A percentile compares a stretch with the other conserved stretches of the same genome.
Conservation (phyloP, 2,888 invertebrate genomes). For the Amiota communis region DNA sequence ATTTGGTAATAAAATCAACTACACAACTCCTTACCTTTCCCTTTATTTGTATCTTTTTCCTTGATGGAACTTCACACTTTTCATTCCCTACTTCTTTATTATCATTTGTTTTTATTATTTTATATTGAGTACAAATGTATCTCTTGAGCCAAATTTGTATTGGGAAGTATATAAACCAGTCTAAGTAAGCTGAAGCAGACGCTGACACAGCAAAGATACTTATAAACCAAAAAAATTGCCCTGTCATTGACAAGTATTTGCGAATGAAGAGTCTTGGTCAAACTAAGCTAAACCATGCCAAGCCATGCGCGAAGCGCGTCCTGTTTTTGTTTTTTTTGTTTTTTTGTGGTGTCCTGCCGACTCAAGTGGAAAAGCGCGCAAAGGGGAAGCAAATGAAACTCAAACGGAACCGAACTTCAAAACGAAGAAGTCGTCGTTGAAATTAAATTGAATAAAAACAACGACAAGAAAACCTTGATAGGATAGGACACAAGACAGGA, state of each 20-base stretch:
- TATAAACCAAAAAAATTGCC: not conserved
- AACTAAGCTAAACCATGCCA: no score
- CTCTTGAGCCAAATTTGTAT: not conserved
- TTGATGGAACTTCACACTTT: slow-evolving; percentile 55
- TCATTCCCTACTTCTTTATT: slow-evolving; percentile 20
- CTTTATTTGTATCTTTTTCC: slow-evolving; percentile 13
- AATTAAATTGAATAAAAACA: slow-evolving; percentile 28
- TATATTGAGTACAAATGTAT: not conserved
- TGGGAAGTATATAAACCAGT: slow-evolving; percentile 10
- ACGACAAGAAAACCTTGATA: not conserved
- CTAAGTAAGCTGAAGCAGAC: not conserved
- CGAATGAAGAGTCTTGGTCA: no score
- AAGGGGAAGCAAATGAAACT: slow-evolving; percentile 5
- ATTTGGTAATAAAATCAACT: not conserved
- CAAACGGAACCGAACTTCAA: not conserved
- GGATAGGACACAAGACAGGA: not conserved
- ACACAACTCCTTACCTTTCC: slow-evolving; percentile 18
- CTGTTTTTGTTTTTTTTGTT: not conserved
- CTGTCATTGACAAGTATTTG: not conserved
- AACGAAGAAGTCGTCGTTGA: not conserved
- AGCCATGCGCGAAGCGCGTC: no score
- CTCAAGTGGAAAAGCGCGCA: slow-evolving; percentile 57
- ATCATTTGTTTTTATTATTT: not conserved
- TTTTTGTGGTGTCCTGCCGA: not conserved
- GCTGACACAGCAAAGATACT: not conserved